A percentile compares a stretch with the other conserved stretches of the same genome.
Evolutionary conservation across 1,140 invertebrate genomes (phyloP).

Genomic region (Parapsyche elsis): DNA sequence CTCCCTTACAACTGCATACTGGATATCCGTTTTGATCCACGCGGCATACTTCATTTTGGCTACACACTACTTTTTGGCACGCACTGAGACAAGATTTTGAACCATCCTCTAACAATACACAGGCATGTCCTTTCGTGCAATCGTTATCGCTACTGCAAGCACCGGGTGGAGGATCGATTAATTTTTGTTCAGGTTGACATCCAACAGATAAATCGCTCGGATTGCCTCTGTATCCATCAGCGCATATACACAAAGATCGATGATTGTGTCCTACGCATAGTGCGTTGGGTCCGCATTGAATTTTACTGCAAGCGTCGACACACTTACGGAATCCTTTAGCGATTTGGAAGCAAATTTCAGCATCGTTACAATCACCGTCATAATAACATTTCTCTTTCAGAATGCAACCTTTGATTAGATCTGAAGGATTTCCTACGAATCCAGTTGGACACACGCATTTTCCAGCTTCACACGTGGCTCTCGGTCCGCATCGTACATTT

Average conservation of each 20-base stretch:
- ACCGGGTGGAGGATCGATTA: conserved; percentile 62
- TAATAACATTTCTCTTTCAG: conserved; percentile 79
- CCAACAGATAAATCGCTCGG: conserved; percentile 80
- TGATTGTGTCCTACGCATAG: conserved; percentile 85
- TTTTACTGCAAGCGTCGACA: conserved; percentile 85
- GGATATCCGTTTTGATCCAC: conserved; percentile 74
- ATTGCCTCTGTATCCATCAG: conserved; percentile 82
- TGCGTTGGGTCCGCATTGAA: conserved; percentile 91
- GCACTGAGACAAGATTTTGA: conserved; percentile 78
- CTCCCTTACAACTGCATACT: conserved; percentile 79
- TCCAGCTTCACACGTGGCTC: conserved; percentile 82
- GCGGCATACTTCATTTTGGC: conserved; percentile 82
- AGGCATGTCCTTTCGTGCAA: conserved; percentile 75
- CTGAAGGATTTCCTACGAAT: conserved; percentile 80
- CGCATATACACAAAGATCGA: conserved; percentile 85
- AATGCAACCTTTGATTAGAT: conserved; percentile 76
- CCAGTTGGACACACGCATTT: conserved; percentile 83
- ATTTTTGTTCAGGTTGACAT: conserved; percentile 75
- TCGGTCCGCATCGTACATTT: conserved; percentile 80
- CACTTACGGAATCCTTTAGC: conserved; percentile 81
- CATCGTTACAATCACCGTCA: conserved; percentile 81
- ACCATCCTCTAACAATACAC: conserved; percentile 70
- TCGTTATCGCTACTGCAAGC: conserved; percentile 78
- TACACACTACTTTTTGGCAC: conserved; percentile 82
- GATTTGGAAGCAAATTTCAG: conserved; percentile 88